Percentiles rank a stretch among this genome's conserved stretches.
Evolutionary conservation across 2,888 invertebrate species (phyloP).

Genomic region (Drosophila prostipennis): DNA sequence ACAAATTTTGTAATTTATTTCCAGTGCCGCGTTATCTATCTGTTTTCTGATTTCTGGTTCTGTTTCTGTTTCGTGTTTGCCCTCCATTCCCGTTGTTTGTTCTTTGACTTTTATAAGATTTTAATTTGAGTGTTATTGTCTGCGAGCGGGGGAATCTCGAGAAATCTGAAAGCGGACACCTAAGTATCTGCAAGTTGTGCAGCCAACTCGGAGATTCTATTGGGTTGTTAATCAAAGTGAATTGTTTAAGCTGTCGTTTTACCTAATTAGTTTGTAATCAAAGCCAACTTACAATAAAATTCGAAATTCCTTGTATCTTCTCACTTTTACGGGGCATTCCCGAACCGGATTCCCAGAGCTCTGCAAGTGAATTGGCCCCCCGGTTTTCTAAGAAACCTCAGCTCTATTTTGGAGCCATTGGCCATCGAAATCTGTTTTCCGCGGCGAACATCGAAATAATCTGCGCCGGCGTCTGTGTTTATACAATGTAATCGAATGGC

Average conservation of each 20-base stretch:
- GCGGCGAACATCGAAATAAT: slow-evolving; percentile 39
- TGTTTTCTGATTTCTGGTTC: background rate
- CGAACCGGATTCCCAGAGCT: slow-evolving; percentile 4
- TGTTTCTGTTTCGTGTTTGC: too few species aligned
- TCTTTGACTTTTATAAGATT: slow-evolving; percentile 75
- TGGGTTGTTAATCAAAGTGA: slow-evolving; percentile 64
- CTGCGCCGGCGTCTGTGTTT: slow-evolving; percentile 67
- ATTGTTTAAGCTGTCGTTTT: slow-evolving; percentile 25
- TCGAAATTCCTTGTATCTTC: background rate
- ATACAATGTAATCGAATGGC: slow-evolving; percentile 69
- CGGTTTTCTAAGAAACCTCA: background rate
- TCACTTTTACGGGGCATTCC: background rate
- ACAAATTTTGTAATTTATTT: slow-evolving; percentile 62
- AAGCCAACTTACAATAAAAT: slow-evolving; percentile 51
- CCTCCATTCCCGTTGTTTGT: slow-evolving; percentile 4
- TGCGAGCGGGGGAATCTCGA: slow-evolving; percentile 44
- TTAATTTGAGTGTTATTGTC: slow-evolving; percentile 79
- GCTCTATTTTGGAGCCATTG: background rate
- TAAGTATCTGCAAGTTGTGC: slow-evolving; percentile 6
- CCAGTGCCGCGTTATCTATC: slow-evolving; percentile 36
- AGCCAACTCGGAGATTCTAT: slow-evolving; percentile 1
- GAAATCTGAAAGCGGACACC: slow-evolving; percentile 67
- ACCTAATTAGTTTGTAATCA: slow-evolving; percentile 74
- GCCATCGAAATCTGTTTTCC: slow-evolving; percentile 49
- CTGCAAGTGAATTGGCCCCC: slow-evolving; percentile 18